A percentile compares a stretch with the other conserved stretches of the same genome.
These are phyloP conservation scores for Acestrorhynchus altus DNA, from an alignment of 2,797 vertebrate genomes.

Conservation along the genomic window DNA sequence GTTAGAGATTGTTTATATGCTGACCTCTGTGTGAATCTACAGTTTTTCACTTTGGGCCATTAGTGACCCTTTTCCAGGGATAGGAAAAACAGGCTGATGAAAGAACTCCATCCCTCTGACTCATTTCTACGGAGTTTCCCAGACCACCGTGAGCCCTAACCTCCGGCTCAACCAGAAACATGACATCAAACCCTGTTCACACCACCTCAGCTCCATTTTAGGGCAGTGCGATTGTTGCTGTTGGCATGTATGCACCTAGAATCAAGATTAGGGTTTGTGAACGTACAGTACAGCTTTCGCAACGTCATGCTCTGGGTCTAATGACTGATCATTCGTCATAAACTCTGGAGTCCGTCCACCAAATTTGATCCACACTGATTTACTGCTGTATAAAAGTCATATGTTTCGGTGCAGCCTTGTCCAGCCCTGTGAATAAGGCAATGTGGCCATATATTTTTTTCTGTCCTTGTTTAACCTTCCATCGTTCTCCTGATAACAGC, in stretches of 20 bases:
- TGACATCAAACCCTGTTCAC: slow-evolving; percentile 23
- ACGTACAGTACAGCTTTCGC: not conserved
- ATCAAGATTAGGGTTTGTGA: slow-evolving; percentile 1
- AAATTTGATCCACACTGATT: slow-evolving; percentile 7
- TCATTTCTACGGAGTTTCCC: slow-evolving; percentile 22
- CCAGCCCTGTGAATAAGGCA: not conserved
- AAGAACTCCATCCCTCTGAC: slow-evolving; percentile 24
- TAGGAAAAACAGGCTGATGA: slow-evolving; percentile 28
- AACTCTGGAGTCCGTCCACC: not conserved
- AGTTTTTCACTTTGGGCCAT: slow-evolving; percentile 11
- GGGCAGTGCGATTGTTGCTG: slow-evolving; percentile 19
- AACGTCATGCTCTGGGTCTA: not conserved
- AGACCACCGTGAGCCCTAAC: slow-evolving; percentile 34
- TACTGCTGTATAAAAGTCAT: not conserved
- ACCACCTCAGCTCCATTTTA: slow-evolving; percentile 17
- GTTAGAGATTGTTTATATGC: not conserved
- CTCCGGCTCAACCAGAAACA: slow-evolving; percentile 14
- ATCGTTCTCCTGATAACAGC: not conserved
- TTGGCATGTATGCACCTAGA: slow-evolving; percentile 9
- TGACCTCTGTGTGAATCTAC: not conserved
- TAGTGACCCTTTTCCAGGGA: not conserved
- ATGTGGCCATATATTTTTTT: slow-evolving; percentile 7
- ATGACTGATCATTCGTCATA: not conserved
- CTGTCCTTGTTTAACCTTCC: slow-evolving; percentile 1
- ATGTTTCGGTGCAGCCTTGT: not conserved